phyloP scores from a whole-genome alignment of 2,113 vertebrate species.

The Psophia crepitans region DNA sequence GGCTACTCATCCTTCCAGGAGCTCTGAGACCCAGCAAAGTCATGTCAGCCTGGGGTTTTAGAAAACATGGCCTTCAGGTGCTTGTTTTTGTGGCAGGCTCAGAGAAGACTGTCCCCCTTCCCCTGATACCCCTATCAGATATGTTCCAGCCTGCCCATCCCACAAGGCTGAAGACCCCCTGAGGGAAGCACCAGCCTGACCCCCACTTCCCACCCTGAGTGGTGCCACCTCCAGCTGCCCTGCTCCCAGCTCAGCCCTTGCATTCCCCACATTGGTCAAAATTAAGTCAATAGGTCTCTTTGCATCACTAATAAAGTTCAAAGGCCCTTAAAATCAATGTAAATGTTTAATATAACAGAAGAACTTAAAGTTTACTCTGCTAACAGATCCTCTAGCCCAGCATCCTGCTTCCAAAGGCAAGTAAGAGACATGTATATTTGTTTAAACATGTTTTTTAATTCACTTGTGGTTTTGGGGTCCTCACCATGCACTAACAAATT shows the following conservation, averaged over 20 bases:
- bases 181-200: not conserved
- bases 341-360: not conserved
- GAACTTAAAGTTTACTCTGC: not conserved
- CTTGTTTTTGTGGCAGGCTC: not conserved
- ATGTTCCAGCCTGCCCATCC: not conserved
- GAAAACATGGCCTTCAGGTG: not conserved
- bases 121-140: not conserved
- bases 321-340: not conserved
- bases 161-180: not conserved
- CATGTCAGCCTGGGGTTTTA: not conserved
- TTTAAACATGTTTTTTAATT: not conserved
- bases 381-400: not conserved
- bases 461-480: not conserved
- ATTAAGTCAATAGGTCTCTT: not conserved
- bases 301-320: not conserved
- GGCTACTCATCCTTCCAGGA: not conserved
- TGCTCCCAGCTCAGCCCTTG: not conserved
- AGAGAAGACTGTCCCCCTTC: not conserved
- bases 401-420: not conserved
- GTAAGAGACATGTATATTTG: not conserved
- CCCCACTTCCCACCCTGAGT: rapidly evolving
- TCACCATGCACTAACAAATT: not conserved
- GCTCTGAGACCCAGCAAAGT: not conserved
- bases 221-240: rapidly evolving
- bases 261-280: not conserved